Evolutionary conservation across 2,113 vertebrate species (phyloP), one percentile per base, ranked within the genome.

Genomic region (Ammodytes dubius): DNA sequence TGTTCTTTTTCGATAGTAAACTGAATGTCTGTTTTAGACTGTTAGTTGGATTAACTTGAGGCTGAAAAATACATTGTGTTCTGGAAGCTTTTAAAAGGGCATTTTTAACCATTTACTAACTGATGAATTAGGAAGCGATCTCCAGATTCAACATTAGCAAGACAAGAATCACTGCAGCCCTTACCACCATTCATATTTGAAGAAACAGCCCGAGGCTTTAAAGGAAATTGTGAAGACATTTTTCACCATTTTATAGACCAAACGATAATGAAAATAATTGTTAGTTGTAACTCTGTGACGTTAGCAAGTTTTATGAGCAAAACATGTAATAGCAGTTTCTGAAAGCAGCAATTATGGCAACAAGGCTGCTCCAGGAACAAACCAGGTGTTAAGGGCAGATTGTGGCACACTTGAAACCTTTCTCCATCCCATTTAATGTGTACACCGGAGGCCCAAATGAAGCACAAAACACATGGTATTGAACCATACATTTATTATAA

Each of bases 401-500:
- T 12, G 19, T 2, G 37, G 11, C 39, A 49, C 58, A 60, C n/a
- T 72, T 68, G 5, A 0, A n/a, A 27, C 39, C 27, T 60, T 60
- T 67, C 8, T 39, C 65, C 47, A 50, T 67, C 35, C 15, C 11
- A 15, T 15, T 42, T 67, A 17, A 65, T 7, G 12, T 56, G 8
- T 27, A 79, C 14, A 70, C 11, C 42, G 0, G 6, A 49, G 14
- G 27, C 52, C 54, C 19, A 19, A 47, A 52, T 19, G 1, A 57
- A 67, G 2, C 42, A 78, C 45, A 73, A 0, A 6, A 35, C 65
- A 8, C 47, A 6, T 0, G 8, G 35, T n/a, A 77, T 13, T 71
- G 59, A 91, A 81, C 57, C 65, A 87, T 70, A 59, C 58, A 57
- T 92, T 93, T 92, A 90, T 93, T 90, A 88, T 56, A 91, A 82